These are phyloP conservation scores for Dasyurus viverrinus DNA, from an alignment of 2,113 vertebrate species.

Conservation along the genomic window DNA sequence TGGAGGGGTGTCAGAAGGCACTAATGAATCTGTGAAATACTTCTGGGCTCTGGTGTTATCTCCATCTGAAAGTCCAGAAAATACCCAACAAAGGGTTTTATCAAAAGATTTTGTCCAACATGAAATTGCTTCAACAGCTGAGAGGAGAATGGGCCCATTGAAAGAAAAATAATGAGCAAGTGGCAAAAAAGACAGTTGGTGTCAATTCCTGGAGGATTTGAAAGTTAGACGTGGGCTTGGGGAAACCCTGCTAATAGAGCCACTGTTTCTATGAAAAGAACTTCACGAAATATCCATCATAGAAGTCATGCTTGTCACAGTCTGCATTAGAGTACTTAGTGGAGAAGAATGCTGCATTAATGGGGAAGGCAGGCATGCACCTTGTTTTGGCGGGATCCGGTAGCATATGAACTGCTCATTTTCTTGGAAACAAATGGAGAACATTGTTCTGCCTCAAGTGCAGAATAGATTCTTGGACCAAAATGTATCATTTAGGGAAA, in stretches of 20 bases:
- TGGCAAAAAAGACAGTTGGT: conserved; percentile 79
- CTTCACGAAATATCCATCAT: conserved; percentile 65
- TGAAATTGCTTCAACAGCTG: conserved; percentile 78
- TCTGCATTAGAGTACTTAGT: conserved; percentile 35
- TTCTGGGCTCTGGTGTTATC: conserved; percentile 1
- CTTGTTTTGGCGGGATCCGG: conserved; percentile 49
- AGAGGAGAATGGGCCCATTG: conserved; percentile 75
- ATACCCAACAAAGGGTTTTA: conserved; percentile 45
- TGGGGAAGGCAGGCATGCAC: conserved; percentile 8
- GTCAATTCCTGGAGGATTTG: conserved; percentile 78
- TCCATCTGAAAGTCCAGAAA: conserved; percentile 60
- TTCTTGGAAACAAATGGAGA: conserved; percentile 63
- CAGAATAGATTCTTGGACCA: conserved; percentile 36
- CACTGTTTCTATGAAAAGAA: conserved; percentile 68
- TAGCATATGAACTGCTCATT: neutral
- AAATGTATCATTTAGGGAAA: conserved; percentile 24
- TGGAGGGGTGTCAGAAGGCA: conserved; percentile 36
- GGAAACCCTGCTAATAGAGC: conserved; percentile 57
- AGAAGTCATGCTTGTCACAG: conserved; percentile 53
- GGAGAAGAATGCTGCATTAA: conserved; percentile 62
- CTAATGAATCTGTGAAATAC: conserved; percentile 44
- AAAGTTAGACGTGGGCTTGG: conserved; percentile 67
- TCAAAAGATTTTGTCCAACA: conserved; percentile 65
- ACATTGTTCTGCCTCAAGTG: conserved; percentile 19
- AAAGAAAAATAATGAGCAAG: conserved; percentile 76